Conservation (phyloP, 2,888 invertebrate genomes). For the Drosophila anomelani region DNA sequence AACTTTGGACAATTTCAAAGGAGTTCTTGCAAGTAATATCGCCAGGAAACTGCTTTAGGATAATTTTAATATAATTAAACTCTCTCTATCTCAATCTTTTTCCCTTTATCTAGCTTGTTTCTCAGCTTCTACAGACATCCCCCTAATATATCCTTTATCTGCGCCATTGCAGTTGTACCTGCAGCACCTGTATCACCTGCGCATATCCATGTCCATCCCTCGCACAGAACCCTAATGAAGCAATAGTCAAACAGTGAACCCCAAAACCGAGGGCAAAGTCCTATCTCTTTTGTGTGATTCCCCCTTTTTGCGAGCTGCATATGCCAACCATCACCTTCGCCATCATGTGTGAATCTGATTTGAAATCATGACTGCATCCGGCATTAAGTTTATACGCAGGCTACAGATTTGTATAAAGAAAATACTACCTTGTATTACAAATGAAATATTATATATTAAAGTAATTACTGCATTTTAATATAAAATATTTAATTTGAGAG, state of each 20-base stretch:
- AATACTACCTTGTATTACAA: not conserved
- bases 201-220: constrained; percentile 16
- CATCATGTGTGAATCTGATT: constrained; percentile 11
- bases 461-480: no score
- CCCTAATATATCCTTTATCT: constrained; percentile 12
- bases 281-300: constrained; percentile 19
- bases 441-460: not conserved
- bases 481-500: no score
- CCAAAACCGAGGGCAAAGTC: constrained; percentile 13
- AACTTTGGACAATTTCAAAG: not conserved
- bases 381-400: not conserved
- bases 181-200: constrained; percentile 24
- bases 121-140: no score
- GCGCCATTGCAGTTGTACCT: constrained; percentile 13
- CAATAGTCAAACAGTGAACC: constrained; percentile 14
- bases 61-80: not conserved
- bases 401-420: not conserved
- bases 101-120: not conserved
- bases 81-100: not conserved
- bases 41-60: not conserved
- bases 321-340: constrained; percentile 19
- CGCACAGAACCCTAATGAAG: constrained; percentile 28
- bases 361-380: constrained; percentile 11
- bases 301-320: constrained; percentile 14
- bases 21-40: not conserved